Percentiles rank a stretch among this genome's conserved stretches.
phyloP scores from a whole-genome alignment of 2,113 vertebrate species.

The Strix aluco region DNA sequence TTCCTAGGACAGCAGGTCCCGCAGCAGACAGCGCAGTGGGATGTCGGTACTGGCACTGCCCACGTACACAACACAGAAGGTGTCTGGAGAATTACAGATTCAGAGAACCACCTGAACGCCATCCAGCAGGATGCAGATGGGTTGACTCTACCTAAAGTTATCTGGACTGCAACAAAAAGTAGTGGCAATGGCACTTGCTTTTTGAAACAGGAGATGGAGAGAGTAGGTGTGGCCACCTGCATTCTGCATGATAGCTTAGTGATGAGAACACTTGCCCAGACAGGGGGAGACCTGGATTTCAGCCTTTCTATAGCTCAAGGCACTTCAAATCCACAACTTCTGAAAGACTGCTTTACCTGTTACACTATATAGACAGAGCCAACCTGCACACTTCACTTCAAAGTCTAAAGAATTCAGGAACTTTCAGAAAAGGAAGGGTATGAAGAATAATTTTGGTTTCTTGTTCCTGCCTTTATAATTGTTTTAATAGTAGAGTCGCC shows the following conservation, averaged over 20 bases:
- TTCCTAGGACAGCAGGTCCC: neutral
- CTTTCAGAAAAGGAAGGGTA: neutral
- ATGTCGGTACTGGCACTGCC: neutral
- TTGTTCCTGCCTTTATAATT: neutral
- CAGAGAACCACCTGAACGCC: neutral
- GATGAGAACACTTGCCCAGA: neutral
- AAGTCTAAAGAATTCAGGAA: neutral
- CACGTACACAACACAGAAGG: rapidly evolving
- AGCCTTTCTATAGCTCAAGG: neutral
- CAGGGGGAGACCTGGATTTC: neutral
- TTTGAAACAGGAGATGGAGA: neutral
- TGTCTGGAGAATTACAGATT: neutral
- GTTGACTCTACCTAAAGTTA: neutral
- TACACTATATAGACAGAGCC: rapidly evolving
- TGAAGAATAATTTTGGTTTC: neutral
- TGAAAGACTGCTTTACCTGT: neutral
- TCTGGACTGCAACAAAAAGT: neutral
- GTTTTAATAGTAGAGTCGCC: neutral
- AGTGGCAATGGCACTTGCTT: neutral
- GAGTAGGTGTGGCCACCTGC: neutral
- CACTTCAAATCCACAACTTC: neutral
- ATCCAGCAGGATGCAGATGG: neutral
- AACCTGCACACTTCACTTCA: neutral
- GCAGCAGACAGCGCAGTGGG: neutral
- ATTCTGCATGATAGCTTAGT: neutral